Percentiles rank a stretch among this genome's conserved stretches.
These are phyloP conservation scores for Xanthia icteritia DNA, from an alignment of 2,888 invertebrate species.

Conservation along the genomic window DNA sequence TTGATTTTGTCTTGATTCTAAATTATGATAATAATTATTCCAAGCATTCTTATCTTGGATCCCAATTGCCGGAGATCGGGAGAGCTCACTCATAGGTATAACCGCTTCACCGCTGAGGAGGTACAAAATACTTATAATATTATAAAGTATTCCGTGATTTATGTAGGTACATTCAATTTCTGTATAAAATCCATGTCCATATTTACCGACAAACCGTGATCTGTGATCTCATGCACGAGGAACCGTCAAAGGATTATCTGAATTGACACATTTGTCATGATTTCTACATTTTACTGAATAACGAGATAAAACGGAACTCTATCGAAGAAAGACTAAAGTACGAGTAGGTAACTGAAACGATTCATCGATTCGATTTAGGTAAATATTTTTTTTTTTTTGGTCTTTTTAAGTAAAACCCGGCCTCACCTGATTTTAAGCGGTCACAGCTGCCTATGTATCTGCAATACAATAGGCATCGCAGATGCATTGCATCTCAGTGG, in stretches of 20 bases:
- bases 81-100: background rate
- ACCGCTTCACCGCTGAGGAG: background rate
- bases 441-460: too few relatives aligned
- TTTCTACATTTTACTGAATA: constrained; percentile 31
- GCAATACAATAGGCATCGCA: too few relatives aligned
- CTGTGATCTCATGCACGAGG: constrained; percentile 1
- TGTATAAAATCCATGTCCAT: background rate
- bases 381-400: too few relatives aligned
- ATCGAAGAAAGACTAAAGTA: background rate
- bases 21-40: too few relatives aligned
- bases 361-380: too few relatives aligned
- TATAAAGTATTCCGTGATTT: background rate
- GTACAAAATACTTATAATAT: background rate
- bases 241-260: constrained; percentile 14
- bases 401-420: too few relatives aligned
- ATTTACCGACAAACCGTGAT: constrained; percentile 11
- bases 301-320: background rate
- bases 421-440: too few relatives aligned
- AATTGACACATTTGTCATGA: constrained; percentile 12
- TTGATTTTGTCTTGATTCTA: too few relatives aligned
- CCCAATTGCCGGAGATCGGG: too few relatives aligned
- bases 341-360: too few relatives aligned
- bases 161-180: background rate
- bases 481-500: too few relatives aligned
- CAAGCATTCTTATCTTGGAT: too few relatives aligned